Base-by-base conservation (phyloP, 2,797 vertebrate genomes). In the Chanos chanos region DNA sequence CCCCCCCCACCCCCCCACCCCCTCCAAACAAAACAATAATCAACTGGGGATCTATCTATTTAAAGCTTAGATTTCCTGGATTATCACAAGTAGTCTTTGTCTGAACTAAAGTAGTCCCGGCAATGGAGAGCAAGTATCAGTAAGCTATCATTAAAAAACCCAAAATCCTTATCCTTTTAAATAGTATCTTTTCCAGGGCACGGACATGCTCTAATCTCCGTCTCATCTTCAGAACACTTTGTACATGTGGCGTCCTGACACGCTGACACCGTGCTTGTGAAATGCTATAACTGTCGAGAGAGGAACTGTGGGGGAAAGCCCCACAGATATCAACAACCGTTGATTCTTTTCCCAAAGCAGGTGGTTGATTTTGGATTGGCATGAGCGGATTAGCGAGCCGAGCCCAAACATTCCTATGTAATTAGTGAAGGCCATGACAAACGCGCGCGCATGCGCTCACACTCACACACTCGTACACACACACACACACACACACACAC, bases 391-490 rank as follows among this genome's bases (percentile, higher is more conserved):
- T 90, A 89, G 74, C 68, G 27, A 64, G 72, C 71, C 73, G 16
- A 62, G 80, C 81, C 79, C 66, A 75, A 82, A 84, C 85, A 87
- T 88, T 89, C 84, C 86, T 82, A 75, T 79, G 83, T 87, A 88
- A 90, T 88, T 87, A 89, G 81, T 67, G 61, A 83, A 79, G 82
- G 79, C 77, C 21, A 69, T 30, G 45, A 66, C 45, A 64, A 34
- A n/a, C 34, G 39, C 52, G 33, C 27, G 8, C 39, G 13, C 25
- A 31, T 54, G 57, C n/a, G n/a, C n/a, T n/a, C n/a, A n/a, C n/a
- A n/a, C n/a, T n/a, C n/a, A n/a, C n/a, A n/a, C n/a, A n/a, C n/a
- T n/a, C n/a, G n/a, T n/a, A n/a, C n/a, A n/a, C 55, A 51, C 50
- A 60, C 60, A 62, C 44, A 66, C 51, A 22, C 37, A 63, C 24